Evolutionary conservation across 2,113 vertebrate species (phyloP).

Genomic region (Myocastor coypus): DNA sequence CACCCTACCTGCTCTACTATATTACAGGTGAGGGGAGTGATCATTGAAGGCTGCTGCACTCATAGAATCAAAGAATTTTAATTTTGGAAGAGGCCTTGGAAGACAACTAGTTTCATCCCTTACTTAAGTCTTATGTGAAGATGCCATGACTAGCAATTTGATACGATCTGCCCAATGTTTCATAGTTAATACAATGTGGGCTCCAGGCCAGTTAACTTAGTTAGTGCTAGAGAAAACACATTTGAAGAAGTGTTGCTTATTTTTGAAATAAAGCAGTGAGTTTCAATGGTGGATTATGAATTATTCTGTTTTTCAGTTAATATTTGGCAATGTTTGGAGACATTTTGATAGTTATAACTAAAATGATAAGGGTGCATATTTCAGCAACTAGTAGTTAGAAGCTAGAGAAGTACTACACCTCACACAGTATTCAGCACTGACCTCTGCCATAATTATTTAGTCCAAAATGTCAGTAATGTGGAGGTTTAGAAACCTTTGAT

Average conservation of each 20-base stretch:
- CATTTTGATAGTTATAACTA: neutral
- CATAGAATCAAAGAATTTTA: neutral
- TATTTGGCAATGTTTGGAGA: neutral
- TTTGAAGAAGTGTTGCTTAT: neutral
- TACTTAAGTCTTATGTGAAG: neutral
- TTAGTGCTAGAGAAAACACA: neutral
- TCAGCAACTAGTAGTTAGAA: neutral
- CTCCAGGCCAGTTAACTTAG: rapidly evolving
- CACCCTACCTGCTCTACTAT: neutral
- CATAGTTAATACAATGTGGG: neutral
- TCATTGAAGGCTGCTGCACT: neutral
- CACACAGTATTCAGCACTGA: neutral
- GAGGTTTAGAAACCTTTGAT: neutral
- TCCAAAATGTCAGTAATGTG: neutral
- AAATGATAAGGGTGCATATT: too few relatives aligned
- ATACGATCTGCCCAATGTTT: neutral
- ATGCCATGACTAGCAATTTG: neutral
- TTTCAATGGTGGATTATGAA: neutral
- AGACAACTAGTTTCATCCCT: neutral
- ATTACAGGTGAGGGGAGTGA: neutral
- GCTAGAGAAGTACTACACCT: neutral
- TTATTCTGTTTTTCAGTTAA: neutral
- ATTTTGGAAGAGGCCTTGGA: neutral
- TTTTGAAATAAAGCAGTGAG: neutral
- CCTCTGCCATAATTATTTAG: neutral